A percentile compares a stretch with the other conserved stretches of the same genome.
These are phyloP conservation scores for Gymnobelideus leadbeateri DNA, from an alignment of 2,113 vertebrate species.

Conservation along the genomic window DNA sequence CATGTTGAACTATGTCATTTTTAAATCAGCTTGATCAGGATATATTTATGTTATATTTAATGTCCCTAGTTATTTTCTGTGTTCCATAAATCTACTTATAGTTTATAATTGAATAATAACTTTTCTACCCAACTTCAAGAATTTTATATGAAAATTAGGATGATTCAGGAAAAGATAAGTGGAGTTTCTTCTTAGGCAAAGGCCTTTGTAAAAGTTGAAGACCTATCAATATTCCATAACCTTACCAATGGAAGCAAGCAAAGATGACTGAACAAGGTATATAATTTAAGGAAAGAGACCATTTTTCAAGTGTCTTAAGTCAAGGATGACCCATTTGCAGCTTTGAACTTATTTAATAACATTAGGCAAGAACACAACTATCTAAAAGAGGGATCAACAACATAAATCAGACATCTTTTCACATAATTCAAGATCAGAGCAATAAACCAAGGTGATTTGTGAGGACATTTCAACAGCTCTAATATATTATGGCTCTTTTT, in stretches of 20 bases:
- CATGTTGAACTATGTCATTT: not conserved
- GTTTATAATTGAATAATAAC: not conserved
- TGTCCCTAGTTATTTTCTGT: not conserved
- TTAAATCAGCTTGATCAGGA: not conserved
- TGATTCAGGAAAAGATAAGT: slow-evolving; percentile 39
- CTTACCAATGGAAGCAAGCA: not conserved
- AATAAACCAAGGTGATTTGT: slow-evolving; percentile 88
- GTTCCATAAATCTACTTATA: not conserved
- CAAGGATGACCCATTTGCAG: slow-evolving; percentile 77
- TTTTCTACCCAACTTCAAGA: not conserved
- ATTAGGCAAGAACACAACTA: slow-evolving; percentile 87
- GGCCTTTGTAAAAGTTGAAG: slow-evolving; percentile 16
- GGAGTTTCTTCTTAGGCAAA: not conserved
- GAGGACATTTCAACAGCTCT: slow-evolving; percentile 81
- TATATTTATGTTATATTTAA: not conserved
- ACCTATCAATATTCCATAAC: slow-evolving; percentile 3
- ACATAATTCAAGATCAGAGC: slow-evolving; percentile 87
- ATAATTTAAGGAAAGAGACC: slow-evolving; percentile 73
- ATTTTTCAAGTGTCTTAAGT: slow-evolving; percentile 78
- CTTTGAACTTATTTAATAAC: slow-evolving; percentile 87
- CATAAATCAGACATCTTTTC: slow-evolving; percentile 88
- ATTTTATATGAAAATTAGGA: not conserved
- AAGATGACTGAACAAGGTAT: slow-evolving; percentile 53
- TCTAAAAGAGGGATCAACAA: slow-evolving; percentile 82
- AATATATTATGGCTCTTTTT: slow-evolving; percentile 84